phyloP scores from a whole-genome alignment of 2,888 invertebrate genomes.

The Hermaeophaga mercurialis region DNA sequence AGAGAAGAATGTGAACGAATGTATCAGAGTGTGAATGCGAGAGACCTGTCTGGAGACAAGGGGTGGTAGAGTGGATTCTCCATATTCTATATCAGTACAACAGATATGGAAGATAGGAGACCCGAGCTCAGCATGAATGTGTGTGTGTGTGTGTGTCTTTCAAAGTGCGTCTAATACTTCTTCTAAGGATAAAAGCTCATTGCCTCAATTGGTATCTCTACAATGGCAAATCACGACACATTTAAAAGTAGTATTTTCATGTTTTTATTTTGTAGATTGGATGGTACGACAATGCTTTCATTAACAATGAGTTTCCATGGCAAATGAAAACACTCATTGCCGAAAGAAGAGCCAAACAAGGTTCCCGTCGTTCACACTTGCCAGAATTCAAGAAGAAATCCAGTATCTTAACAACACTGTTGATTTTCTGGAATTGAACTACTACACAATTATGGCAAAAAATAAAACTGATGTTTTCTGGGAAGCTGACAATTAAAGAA shows the following conservation, averaged over 20 bases:
- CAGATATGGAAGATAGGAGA: no score
- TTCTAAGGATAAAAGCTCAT: slow-evolving; percentile 69
- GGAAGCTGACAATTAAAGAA: no score
- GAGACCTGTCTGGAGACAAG: no score
- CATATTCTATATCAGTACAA: no score
- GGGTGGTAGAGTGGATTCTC: no score
- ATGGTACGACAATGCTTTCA: slow-evolving; percentile 62
- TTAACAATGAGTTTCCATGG: slow-evolving; percentile 64
- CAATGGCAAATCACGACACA: slow-evolving; percentile 60
- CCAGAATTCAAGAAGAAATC: slow-evolving; percentile 67
- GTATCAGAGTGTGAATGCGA: no score
- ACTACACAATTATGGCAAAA: neutral
- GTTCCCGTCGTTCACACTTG: slow-evolving; percentile 64
- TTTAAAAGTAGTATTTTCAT: neutral
- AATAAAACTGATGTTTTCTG: slow-evolving; percentile 1
- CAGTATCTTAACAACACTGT: slow-evolving; percentile 33
- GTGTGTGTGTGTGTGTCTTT: no score
- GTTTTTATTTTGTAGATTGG: slow-evolving; percentile 29
- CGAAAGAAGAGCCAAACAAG: slow-evolving; percentile 63
- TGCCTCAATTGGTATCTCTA: slow-evolving; percentile 68
- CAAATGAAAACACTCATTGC: slow-evolving; percentile 66
- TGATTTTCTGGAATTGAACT: slow-evolving; percentile 19
- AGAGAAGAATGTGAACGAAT: no score
- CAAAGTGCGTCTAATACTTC: no score
- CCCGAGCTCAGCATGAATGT: no score